Conservation (phyloP, 2,113 vertebrate genomes). For the Pavo muticus region DNA sequence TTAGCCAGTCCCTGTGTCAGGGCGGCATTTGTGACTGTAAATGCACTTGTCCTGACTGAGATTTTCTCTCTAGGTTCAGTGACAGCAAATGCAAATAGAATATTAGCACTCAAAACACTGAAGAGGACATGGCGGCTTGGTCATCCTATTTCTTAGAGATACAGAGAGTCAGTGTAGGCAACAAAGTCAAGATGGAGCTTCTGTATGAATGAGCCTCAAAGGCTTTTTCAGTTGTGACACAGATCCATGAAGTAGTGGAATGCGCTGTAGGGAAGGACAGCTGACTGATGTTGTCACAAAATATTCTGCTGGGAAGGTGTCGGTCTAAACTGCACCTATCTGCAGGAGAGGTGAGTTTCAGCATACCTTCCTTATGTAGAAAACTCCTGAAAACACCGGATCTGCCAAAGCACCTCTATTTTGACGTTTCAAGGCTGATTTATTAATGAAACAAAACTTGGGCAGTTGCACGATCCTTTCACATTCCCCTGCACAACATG, state of each 20-base stretch:
- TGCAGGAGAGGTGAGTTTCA: background rate
- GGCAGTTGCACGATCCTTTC: background rate
- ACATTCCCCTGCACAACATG: background rate
- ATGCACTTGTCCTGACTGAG: background rate
- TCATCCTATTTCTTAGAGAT: background rate
- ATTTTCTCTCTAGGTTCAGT: background rate
- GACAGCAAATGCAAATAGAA: background rate
- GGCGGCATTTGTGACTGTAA: background rate
- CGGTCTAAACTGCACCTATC: background rate
- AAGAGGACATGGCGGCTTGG: background rate
- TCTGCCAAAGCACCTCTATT: background rate
- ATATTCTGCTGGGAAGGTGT: background rate
- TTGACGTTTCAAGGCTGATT: background rate
- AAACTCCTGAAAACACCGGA: background rate
- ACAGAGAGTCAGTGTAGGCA: background rate
- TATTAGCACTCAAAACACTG: background rate
- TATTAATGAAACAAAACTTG: background rate
- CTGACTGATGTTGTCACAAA: background rate
- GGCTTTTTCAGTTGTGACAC: background rate
- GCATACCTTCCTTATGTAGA: background rate
- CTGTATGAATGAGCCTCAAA: background rate
- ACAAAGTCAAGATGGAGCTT: background rate
- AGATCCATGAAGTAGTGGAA: background rate
- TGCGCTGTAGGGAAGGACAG: background rate
- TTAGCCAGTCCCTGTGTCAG: background rate